Conservation (phyloP, 2,888 invertebrate genomes). For the Melanargia galathea region DNA sequence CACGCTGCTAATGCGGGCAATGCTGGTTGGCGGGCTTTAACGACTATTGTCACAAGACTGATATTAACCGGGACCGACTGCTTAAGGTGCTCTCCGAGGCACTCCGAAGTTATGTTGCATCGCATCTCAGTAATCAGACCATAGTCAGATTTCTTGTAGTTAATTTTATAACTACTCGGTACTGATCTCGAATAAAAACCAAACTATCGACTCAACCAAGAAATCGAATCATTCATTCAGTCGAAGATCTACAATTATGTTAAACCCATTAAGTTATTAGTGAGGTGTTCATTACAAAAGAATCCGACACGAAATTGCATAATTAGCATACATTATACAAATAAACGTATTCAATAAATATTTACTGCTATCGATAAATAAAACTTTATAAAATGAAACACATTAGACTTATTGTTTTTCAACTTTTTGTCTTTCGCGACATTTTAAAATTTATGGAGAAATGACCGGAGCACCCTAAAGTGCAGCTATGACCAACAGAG, state of each 20-base stretch:
- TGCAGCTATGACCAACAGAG: no score
- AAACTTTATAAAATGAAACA: conserved; percentile 15
- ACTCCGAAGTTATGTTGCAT: no score
- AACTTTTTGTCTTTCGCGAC: background rate
- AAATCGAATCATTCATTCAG: background rate
- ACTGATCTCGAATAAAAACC: background rate
- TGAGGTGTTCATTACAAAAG: conserved; percentile 7
- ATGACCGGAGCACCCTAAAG: no score
- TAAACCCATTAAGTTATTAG: conserved; percentile 6
- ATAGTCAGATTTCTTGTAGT: no score
- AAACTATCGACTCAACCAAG: background rate
- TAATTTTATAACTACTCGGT: no score
- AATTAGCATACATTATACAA: conserved; percentile 13
- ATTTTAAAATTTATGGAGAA: background rate
- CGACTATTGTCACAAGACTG: no score
- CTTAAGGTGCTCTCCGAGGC: no score
- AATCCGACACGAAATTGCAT: conserved; percentile 5
- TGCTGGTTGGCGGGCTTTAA: no score
- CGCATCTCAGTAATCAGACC: no score
- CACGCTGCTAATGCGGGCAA: no score
- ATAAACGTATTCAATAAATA: conserved; percentile 6
- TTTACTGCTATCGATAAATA: conserved; percentile 17
- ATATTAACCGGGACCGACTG: no score
- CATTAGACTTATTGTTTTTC: background rate
- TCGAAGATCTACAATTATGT: background rate